Evolutionary conservation across 2,797 vertebrate genomes (phyloP).

Genomic region (Spheniscus humboldti): DNA sequence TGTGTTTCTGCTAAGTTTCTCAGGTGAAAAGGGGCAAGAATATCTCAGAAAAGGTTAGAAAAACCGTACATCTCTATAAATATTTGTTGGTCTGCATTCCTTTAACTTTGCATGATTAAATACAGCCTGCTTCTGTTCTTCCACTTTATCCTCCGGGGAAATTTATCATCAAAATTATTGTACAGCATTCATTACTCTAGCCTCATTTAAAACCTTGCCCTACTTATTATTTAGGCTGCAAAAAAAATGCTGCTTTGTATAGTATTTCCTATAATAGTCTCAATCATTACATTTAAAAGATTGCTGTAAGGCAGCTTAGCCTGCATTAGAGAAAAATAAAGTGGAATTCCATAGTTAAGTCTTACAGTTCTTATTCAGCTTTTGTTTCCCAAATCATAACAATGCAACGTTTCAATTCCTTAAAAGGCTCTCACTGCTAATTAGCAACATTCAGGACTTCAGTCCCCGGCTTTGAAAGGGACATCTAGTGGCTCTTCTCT

Average conservation of each 20-base stretch:
- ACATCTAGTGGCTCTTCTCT: neutral
- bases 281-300: slow-evolving; percentile 63
- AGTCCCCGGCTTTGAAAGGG: neutral
- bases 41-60: neutral
- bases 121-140: slow-evolving; percentile 59
- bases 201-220: slow-evolving; percentile 66
- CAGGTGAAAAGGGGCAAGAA: slow-evolving; percentile 18
- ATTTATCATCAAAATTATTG: slow-evolving; percentile 66
- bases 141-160: slow-evolving; percentile 55
- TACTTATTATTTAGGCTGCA: slow-evolving; percentile 67
- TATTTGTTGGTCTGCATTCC: slow-evolving; percentile 42
- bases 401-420: neutral
- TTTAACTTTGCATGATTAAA: slow-evolving; percentile 64
- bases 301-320: slow-evolving; percentile 61
- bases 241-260: slow-evolving; percentile 39
- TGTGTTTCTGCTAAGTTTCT: neutral
- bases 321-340: slow-evolving; percentile 43
- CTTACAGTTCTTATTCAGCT: slow-evolving; percentile 19
- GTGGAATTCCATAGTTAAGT: slow-evolving; percentile 28
- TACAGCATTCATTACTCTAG: slow-evolving; percentile 62
- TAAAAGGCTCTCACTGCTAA: neutral
- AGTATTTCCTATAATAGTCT: slow-evolving; percentile 61
- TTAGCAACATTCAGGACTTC: neutral
- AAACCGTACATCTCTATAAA: slow-evolving; percentile 15
- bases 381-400: slow-evolving; percentile 37